phyloP scores from a whole-genome alignment of 1,140 invertebrate genomes.

The Triops longicaudatus region DNA sequence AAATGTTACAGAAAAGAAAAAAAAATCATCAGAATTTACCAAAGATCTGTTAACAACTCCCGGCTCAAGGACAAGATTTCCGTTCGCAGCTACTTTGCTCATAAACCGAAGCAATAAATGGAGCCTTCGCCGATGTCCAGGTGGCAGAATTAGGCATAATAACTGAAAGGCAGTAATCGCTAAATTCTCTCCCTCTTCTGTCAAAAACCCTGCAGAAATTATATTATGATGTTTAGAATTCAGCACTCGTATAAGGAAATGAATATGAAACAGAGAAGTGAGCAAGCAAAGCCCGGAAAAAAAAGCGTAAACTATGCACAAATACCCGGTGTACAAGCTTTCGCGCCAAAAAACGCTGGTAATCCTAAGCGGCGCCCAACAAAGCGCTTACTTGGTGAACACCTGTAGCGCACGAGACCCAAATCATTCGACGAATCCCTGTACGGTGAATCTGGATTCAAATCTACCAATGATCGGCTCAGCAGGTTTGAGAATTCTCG shows the following conservation, averaged over 20 bases:
- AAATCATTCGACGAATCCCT: background rate
- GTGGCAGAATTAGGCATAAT: slow-evolving; percentile 28
- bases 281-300: background rate
- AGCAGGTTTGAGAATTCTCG: background rate
- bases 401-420: slow-evolving; percentile 20
- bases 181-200: slow-evolving; percentile 16
- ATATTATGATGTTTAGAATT: background rate
- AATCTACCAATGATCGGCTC: background rate
- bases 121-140: slow-evolving; percentile 27
- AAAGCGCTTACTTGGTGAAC: slow-evolving; percentile 26
- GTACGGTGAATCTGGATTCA: background rate
- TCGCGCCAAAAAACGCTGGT: slow-evolving; percentile 23
- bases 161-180: slow-evolving; percentile 26
- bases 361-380: slow-evolving; percentile 25
- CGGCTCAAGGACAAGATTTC: slow-evolving; percentile 23
- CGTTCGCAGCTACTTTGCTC: slow-evolving; percentile 28
- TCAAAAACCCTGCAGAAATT: slow-evolving; percentile 12
- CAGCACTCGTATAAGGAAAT: background rate
- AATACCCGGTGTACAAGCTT: slow-evolving; percentile 26
- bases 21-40: background rate
- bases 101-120: slow-evolving; percentile 30
- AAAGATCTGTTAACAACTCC: slow-evolving; percentile 20
- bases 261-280: background rate
- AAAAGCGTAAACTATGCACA: slow-evolving; percentile 16
- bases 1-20: background rate